Evolutionary conservation across 1,140 invertebrate genomes (phyloP).

Genomic region (Nephila pilipes): DNA sequence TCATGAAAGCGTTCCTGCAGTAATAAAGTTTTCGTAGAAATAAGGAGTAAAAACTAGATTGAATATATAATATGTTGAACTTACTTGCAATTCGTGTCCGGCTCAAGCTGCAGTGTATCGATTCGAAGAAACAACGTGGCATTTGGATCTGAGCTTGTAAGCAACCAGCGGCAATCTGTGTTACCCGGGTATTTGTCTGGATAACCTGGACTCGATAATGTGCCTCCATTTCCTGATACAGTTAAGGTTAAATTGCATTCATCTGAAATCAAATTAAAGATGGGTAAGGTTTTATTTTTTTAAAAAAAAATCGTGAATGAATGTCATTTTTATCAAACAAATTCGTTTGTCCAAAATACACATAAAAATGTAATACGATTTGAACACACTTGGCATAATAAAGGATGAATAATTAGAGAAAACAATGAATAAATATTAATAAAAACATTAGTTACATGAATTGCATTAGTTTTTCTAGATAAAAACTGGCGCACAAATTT

Average conservation of each 20-base stretch:
- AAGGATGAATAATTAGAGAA: no score
- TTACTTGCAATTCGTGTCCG: constrained; percentile 76
- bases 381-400: no score
- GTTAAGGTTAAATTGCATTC: constrained; percentile 68
- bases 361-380: no score
- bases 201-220: constrained; percentile 86
- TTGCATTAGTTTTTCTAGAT: no score
- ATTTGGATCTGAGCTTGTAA: constrained; percentile 54
- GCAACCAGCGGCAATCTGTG: constrained; percentile 77
- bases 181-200: constrained; percentile 81
- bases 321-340: no score
- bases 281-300: neutral
- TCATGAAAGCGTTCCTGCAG: no score
- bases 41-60: neutral
- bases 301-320: neutral
- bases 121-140: constrained; percentile 71
- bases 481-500: no score
- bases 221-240: constrained; percentile 68
- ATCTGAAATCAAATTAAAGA: neutral
- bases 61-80: neutral
- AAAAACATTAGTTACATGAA: no score
- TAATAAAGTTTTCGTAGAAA: no score
- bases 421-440: no score
- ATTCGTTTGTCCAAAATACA: no score
- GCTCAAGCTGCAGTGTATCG: constrained; percentile 73